Evolutionary conservation across 2,113 vertebrate species (phyloP).

Genomic region (Hippocampus barbouri): DNA sequence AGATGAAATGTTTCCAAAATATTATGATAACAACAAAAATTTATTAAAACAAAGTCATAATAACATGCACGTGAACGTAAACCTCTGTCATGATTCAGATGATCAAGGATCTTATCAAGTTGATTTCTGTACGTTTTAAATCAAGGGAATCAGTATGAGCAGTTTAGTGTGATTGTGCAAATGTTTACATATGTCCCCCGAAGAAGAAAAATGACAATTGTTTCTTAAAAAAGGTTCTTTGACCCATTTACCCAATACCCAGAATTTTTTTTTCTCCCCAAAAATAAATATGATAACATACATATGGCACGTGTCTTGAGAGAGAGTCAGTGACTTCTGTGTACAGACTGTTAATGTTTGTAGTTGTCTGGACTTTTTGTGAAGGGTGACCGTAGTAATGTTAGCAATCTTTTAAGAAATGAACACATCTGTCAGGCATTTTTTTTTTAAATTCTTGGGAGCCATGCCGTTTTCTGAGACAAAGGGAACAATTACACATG

Average conservation of each 20-base stretch:
- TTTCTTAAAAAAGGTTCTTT: no score
- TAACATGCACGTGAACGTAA: no score
- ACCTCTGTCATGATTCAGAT: no score
- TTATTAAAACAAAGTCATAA: no score
- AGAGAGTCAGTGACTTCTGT: background rate
- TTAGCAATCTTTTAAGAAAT: background rate
- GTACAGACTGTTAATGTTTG: background rate
- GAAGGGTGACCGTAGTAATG: background rate
- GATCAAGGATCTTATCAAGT: no score
- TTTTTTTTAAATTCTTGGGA: constrained; percentile 1
- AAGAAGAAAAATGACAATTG: background rate
- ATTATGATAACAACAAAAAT: no score
- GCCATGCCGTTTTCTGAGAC: background rate
- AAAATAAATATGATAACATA: no score
- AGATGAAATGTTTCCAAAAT: no score
- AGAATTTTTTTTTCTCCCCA: no score
- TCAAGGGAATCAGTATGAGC: no score
- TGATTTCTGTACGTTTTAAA: no score
- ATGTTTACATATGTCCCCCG: background rate
- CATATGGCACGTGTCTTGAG: background rate
- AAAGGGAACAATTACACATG: constrained; percentile 10
- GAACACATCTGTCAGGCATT: background rate
- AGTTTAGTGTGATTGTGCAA: background rate
- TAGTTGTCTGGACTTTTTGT: background rate
- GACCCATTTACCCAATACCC: no score